These are phyloP conservation scores for Lucinisca nassula DNA, from an alignment of 2,888 invertebrate species.

Conservation along the genomic window DNA sequence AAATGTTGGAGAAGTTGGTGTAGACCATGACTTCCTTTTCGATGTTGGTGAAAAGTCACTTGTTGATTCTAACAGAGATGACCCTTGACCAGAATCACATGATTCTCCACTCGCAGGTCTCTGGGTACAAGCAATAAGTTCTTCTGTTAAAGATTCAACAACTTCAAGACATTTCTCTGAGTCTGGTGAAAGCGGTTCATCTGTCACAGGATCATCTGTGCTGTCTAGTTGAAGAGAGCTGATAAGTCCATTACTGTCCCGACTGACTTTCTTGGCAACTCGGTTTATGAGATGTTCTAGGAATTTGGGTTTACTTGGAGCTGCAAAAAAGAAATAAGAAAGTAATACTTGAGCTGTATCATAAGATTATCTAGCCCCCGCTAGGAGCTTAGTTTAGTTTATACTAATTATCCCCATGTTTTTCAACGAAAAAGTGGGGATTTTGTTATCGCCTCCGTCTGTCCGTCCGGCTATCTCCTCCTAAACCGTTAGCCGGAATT, in stretches of 20 bases:
- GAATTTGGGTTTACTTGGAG: constrained; percentile 83
- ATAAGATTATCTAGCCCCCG: too few species aligned
- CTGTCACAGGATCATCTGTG: constrained; percentile 38
- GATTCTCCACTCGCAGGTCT: constrained; percentile 67
- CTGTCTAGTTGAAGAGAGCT: constrained; percentile 33
- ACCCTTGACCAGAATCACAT: constrained; percentile 69
- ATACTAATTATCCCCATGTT: too few species aligned
- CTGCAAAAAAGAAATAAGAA: constrained; percentile 78
- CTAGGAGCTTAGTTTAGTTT: too few species aligned
- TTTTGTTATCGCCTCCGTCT: too few species aligned
- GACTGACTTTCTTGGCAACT: constrained; percentile 67
- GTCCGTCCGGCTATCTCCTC: too few species aligned
- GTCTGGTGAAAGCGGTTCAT: constrained; percentile 65
- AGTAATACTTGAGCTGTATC: too few species aligned
- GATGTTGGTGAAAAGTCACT: constrained; percentile 68
- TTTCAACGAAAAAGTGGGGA: too few species aligned
- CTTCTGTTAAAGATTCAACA: constrained; percentile 57
- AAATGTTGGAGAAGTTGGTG: constrained; percentile 77
- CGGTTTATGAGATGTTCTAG: constrained; percentile 80
- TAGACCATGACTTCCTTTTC: constrained; percentile 71
- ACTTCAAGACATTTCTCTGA: constrained; percentile 59
- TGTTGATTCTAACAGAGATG: constrained; percentile 64
- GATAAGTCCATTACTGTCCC: constrained; percentile 49
- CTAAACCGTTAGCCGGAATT: too few species aligned
- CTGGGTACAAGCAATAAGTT: constrained; percentile 26